Evolutionary conservation across 2,888 invertebrate species (phyloP).

Genomic region (Drosophila robusta): DNA sequence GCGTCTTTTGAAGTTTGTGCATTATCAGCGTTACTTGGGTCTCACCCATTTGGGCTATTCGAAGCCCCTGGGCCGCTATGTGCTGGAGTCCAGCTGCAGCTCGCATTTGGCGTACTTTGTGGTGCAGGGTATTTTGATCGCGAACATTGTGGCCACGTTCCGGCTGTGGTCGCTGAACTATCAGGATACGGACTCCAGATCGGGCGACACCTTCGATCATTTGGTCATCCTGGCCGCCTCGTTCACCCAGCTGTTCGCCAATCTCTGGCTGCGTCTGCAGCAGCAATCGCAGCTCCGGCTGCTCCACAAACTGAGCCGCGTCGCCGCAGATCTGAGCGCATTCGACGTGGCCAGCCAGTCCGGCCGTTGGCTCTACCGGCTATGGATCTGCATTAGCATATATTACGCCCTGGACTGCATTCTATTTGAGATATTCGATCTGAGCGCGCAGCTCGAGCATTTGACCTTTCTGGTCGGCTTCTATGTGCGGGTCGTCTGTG

Average conservation of each 20-base stretch:
- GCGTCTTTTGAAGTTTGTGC: constrained; percentile 38
- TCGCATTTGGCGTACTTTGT: constrained; percentile 7
- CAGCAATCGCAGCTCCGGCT: constrained; percentile 40
- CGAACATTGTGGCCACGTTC: constrained; percentile 20
- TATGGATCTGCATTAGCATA: constrained; percentile 28
- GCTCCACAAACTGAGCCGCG: constrained; percentile 20
- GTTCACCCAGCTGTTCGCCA: constrained; percentile 40
- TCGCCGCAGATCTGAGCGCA: constrained; percentile 6
- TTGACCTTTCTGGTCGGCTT: constrained; percentile 25
- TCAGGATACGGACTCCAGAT: constrained; percentile 17
- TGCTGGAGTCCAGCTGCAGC: constrained; percentile 19
- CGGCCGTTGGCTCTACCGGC: constrained; percentile 29
- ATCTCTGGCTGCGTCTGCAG: constrained; percentile 50
- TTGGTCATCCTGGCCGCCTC: constrained; percentile 40
- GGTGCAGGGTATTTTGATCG: constrained; percentile 18
- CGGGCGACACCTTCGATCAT: constrained; percentile 37
- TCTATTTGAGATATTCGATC: background rate
- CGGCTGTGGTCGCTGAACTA: constrained; percentile 26
- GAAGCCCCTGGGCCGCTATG: constrained; percentile 1
- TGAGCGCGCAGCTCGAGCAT: background rate
- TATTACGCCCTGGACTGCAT: constrained; percentile 17
- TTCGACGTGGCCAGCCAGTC: background rate
- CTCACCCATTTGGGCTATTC: constrained; percentile 42
- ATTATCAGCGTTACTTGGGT: constrained; percentile 59
- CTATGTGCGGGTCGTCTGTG: constrained; percentile 30